Evolutionary conservation across 2,888 invertebrate species (phyloP).

Genomic region (Apotomis turbidana): DNA sequence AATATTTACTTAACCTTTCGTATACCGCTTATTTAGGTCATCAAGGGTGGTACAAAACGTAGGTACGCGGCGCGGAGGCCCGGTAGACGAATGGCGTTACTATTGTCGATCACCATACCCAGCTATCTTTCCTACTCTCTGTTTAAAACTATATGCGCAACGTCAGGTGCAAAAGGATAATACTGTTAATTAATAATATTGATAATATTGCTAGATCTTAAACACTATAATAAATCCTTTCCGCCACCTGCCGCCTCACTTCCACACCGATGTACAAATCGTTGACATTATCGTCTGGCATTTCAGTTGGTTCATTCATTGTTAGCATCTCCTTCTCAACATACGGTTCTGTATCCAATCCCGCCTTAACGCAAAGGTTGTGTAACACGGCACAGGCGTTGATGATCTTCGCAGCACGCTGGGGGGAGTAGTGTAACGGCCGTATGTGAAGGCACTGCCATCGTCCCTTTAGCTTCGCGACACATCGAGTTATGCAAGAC

Average conservation of each 20-base stretch:
- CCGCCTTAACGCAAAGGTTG: conserved; percentile 59
- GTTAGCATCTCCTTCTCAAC: conserved; percentile 53
- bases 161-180: background rate
- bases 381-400: conserved; percentile 68
- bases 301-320: conserved; percentile 58
- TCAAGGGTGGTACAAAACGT: too few relatives aligned
- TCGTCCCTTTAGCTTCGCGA: conserved; percentile 61
- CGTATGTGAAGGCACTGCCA: conserved; percentile 63
- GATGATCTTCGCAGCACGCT: conserved; percentile 64
- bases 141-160: too few relatives aligned
- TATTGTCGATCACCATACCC: too few relatives aligned
- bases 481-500: conserved; percentile 61
- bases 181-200: conserved; percentile 13
- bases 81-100: too few relatives aligned
- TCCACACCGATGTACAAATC: conserved; percentile 65
- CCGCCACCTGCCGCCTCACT: conserved; percentile 62
- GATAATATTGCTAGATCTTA: too few relatives aligned
- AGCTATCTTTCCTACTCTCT: too few relatives aligned
- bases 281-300: conserved; percentile 64
- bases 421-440: conserved; percentile 65
- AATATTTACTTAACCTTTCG: too few relatives aligned
- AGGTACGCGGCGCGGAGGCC: too few relatives aligned
- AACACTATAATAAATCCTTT: conserved; percentile 64
- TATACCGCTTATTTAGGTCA: too few relatives aligned
- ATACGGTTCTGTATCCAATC: conserved; percentile 56